These are phyloP conservation scores for Eurytoma adleriae DNA, from an alignment of 2,888 invertebrate genomes.

Conservation along the genomic window DNA sequence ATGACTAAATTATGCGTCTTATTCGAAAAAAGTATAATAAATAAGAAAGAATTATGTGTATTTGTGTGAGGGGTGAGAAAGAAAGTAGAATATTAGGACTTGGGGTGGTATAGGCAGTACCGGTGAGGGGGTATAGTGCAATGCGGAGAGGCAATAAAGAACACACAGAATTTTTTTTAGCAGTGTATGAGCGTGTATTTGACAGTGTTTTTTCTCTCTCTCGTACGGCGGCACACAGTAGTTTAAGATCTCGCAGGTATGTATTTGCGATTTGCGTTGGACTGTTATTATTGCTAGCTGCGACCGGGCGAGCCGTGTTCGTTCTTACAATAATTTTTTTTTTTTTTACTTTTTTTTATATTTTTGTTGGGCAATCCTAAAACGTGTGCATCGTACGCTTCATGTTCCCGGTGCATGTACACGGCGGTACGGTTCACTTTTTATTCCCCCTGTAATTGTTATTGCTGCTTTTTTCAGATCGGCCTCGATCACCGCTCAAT, in stretches of 20 bases:
- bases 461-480: conserved; percentile 38
- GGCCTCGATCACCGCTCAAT: conserved; percentile 50
- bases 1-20: conserved; percentile 18
- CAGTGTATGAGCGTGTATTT: conserved; percentile 76
- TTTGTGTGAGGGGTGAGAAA: background rate
- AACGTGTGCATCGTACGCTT: conserved; percentile 7
- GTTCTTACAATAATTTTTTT: conserved; percentile 53
- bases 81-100: conserved; percentile 48
- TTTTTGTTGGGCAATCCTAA: conserved; percentile 31
- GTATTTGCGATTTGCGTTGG: conserved; percentile 70
- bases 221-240: conserved; percentile 71
- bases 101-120: conserved; percentile 5
- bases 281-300: conserved; percentile 73
- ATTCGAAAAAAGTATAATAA: conserved; percentile 1
- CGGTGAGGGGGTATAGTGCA: conserved; percentile 11
- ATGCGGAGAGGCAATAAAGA: conserved; percentile 50
- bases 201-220: conserved; percentile 70
- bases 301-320: conserved; percentile 69
- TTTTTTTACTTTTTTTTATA: background rate
- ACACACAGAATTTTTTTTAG: conserved; percentile 62
- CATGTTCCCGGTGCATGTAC: conserved; percentile 8
- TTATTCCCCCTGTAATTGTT: conserved; percentile 15
- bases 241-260: conserved; percentile 70
- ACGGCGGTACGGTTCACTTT: background rate
- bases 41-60: conserved; percentile 1